phyloP scores from a whole-genome alignment of 2,888 invertebrate species.

The Trichogramma evanescens region DNA sequence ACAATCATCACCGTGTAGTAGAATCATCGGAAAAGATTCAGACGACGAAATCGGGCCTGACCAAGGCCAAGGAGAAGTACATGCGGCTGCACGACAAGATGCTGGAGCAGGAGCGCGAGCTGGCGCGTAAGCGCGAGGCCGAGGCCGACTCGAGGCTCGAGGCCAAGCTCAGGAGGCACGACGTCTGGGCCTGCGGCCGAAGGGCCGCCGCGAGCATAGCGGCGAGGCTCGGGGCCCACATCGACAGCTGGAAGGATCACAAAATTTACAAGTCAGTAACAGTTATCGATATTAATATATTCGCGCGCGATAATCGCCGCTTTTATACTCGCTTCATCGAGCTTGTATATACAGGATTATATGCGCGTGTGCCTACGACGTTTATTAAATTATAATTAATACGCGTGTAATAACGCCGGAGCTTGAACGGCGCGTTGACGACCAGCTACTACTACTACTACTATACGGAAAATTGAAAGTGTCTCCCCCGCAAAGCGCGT shows the following conservation, averaged over 20 bases:
- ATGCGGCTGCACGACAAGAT: conserved; percentile 36
- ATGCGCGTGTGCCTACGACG: too few species aligned
- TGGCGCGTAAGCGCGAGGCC: not conserved
- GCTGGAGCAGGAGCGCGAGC: conserved; percentile 26
- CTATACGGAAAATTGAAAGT: too few species aligned
- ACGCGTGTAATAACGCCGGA: too few species aligned
- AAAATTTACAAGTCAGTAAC: conserved; percentile 21
- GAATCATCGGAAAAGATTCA: conserved; percentile 17
- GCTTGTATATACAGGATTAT: too few species aligned
- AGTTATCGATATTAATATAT: too few species aligned
- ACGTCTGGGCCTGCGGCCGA: conserved; percentile 48
- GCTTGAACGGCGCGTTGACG: too few species aligned
- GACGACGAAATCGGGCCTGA: conserved; percentile 16
- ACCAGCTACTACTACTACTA: too few species aligned
- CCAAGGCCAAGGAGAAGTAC: conserved; percentile 35
- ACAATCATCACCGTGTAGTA: not conserved
- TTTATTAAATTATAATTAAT: too few species aligned
- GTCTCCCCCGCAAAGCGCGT: too few species aligned
- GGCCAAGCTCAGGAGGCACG: not conserved
- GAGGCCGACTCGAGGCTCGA: not conserved
- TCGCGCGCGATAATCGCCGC: too few species aligned
- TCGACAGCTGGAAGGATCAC: conserved; percentile 8
- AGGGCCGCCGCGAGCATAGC: conserved; percentile 48
- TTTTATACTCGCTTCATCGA: too few species aligned
- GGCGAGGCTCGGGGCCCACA: conserved; percentile 41